A percentile compares a stretch with the other conserved stretches of the same genome.
Conservation (phyloP, 1,140 invertebrate genomes). For the Drosophila kurseongensis region DNA sequence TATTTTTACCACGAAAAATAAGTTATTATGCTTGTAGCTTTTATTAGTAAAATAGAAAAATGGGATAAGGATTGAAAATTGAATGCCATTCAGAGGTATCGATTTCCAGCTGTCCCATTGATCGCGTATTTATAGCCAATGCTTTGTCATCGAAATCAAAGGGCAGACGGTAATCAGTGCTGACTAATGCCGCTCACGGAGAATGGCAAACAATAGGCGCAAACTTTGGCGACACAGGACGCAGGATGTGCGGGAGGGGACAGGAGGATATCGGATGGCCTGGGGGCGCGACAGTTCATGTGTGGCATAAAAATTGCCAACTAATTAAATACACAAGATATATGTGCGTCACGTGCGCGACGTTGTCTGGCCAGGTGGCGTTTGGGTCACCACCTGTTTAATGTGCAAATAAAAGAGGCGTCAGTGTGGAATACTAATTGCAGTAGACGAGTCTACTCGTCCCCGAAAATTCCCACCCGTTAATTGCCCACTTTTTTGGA, state of each 20-base stretch:
- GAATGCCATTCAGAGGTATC: constrained; percentile 15
- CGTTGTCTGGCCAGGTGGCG: constrained; percentile 40
- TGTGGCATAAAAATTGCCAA: constrained; percentile 64
- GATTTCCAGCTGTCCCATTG: constrained; percentile 23
- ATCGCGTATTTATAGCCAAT: constrained; percentile 35
- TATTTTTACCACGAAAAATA: no score
- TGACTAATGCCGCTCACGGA: constrained; percentile 26
- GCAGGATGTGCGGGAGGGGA: not conserved
- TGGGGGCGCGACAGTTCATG: constrained; percentile 25
- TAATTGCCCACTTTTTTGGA: constrained; percentile 38
- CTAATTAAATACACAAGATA: constrained; percentile 73
- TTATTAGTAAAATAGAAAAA: not conserved
- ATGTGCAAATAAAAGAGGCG: constrained; percentile 74
- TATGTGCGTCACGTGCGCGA: constrained; percentile 64
- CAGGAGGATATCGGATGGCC: not conserved
- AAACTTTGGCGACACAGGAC: constrained; percentile 42
- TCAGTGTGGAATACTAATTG: constrained; percentile 78
- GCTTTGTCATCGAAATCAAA: constrained; percentile 32
- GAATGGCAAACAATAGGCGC: constrained; percentile 35
- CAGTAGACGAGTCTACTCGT: constrained; percentile 15
- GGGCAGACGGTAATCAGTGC: constrained; percentile 22
- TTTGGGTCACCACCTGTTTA: constrained; percentile 56
- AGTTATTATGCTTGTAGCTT: no score
- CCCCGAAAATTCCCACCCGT: constrained; percentile 6
- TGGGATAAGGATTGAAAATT: not conserved